Conservation (phyloP, 1,140 invertebrate species). For the Papilio dardanus region DNA sequence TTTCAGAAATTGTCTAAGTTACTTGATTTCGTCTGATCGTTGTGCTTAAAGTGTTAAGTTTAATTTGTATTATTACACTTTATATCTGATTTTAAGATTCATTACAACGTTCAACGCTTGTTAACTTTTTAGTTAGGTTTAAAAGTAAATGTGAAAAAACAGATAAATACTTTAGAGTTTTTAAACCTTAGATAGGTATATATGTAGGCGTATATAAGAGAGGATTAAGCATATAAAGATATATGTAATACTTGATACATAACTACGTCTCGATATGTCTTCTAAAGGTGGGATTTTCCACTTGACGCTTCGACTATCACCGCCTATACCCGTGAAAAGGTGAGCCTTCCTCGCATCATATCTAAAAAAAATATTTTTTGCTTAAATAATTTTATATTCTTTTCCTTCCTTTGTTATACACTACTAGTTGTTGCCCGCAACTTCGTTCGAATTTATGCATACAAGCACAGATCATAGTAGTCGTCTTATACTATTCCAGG, state of each 20-base stretch:
- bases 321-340: background rate
- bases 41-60: background rate
- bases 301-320: conserved; percentile 7
- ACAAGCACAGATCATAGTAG: too few species aligned
- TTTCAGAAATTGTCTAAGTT: background rate
- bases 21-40: background rate
- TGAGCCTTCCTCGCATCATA: background rate
- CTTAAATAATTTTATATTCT: background rate
- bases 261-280: background rate
- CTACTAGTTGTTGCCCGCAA: too few species aligned
- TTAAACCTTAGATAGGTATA: background rate
- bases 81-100: too few species aligned
- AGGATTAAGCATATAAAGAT: background rate
- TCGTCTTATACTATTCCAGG: too few species aligned
- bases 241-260: background rate
- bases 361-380: background rate
- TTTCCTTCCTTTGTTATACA: background rate
- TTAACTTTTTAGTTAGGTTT: background rate
- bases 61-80: too few species aligned
- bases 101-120: too few species aligned
- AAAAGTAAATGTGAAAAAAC: background rate
- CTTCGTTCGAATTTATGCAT: too few species aligned
- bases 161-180: background rate
- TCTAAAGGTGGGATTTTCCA: conserved; percentile 15
- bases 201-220: background rate